Percentiles rank a stretch among this genome's conserved stretches.
These are phyloP conservation scores for Periplaneta americana DNA, from an alignment of 1,140 invertebrate species.

Conservation along the genomic window DNA sequence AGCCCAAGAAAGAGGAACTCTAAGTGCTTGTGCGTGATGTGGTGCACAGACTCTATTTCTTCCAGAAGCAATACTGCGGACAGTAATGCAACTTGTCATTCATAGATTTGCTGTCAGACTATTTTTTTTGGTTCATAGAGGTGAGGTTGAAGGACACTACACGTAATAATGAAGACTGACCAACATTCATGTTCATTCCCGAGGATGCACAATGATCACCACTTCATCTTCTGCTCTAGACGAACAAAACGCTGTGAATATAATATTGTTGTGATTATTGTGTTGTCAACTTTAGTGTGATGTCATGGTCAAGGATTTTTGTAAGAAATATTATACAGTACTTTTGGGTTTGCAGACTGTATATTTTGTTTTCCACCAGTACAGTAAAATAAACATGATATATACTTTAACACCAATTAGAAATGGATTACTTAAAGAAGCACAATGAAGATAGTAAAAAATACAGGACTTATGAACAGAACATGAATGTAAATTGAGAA, in stretches of 20 bases:
- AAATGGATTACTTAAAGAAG: too few species aligned
- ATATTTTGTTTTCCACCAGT: neutral
- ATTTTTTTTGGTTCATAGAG: neutral
- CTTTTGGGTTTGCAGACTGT: neutral
- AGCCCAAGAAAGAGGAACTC: constrained; percentile 74
- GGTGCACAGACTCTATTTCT: neutral
- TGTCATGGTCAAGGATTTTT: neutral
- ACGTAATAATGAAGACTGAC: neutral
- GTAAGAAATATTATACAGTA: neutral
- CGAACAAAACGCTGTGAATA: neutral
- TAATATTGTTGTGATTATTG: neutral
- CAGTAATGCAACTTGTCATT: neutral
- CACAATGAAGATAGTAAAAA: too few species aligned
- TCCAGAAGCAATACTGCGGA: neutral
- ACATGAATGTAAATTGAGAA: too few species aligned
- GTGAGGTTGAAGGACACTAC: neutral
- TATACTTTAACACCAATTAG: too few species aligned
- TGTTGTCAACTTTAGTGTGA: neutral
- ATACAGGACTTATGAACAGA: too few species aligned
- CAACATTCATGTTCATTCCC: neutral
- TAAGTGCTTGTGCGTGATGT: constrained; percentile 33
- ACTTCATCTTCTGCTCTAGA: neutral
- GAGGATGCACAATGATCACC: neutral
- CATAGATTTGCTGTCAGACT: neutral
- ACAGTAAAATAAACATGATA: neutral